phyloP scores from a whole-genome alignment of 2,113 vertebrate species.

The Empidonax traillii region DNA sequence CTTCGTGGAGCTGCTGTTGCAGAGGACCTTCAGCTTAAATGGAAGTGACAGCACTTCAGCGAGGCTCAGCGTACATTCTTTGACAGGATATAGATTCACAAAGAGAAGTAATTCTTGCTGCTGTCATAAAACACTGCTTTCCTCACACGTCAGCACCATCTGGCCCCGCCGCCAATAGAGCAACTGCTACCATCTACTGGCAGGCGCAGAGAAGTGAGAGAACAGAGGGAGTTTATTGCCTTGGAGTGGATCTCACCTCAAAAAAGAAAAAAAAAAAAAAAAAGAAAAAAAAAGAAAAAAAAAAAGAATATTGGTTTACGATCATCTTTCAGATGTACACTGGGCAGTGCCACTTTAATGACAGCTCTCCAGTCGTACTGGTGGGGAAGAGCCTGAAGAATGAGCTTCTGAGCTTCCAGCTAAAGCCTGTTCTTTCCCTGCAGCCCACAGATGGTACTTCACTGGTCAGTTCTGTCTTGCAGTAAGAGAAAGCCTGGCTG shows the following conservation, averaged over 20 bases:
- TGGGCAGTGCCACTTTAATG: background rate
- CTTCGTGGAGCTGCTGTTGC: background rate
- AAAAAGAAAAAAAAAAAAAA: too few relatives aligned
- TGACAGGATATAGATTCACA: slow-evolving; percentile 60
- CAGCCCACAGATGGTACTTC: accelerated
- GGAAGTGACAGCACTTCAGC: slow-evolving; percentile 62
- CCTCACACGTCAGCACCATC: background rate
- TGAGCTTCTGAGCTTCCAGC: background rate
- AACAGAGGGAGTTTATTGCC: accelerated
- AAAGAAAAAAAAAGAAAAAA: too few relatives aligned
- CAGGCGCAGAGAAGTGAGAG: accelerated
- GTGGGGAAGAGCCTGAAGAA: background rate
- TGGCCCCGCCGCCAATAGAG: background rate
- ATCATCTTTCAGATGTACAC: background rate
- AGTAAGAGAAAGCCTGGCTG: background rate
- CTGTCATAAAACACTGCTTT: slow-evolving; percentile 55
- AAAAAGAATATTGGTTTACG: background rate
- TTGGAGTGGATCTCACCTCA: background rate
- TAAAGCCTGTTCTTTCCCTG: background rate
- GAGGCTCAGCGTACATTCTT: slow-evolving; percentile 15
- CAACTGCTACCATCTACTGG: slow-evolving; percentile 36
- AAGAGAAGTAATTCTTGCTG: slow-evolving; percentile 57
- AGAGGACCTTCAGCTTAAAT: slow-evolving; percentile 31
- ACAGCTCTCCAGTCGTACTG: background rate
- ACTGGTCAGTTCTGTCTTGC: background rate